phyloP scores from a whole-genome alignment of 2,888 invertebrate species.

The Dyspetes luteomarginatus region DNA sequence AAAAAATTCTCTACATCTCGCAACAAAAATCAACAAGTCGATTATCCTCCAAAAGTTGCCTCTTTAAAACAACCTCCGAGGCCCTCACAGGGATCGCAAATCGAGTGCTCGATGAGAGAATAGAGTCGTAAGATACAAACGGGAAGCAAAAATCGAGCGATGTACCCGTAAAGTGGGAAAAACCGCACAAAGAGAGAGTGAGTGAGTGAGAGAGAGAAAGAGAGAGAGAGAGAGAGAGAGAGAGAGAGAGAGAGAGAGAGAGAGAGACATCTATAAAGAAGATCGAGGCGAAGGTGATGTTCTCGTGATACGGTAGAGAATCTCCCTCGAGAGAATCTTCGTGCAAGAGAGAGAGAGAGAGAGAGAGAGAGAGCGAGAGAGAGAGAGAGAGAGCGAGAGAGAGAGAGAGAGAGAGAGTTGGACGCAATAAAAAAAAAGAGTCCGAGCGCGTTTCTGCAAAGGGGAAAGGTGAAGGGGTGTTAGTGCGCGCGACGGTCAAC shows the following conservation, averaged over 20 bases:
- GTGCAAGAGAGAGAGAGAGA: not conserved
- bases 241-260: not conserved
- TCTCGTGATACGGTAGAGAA: not conserved
- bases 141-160: not conserved
- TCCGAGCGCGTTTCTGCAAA: slow-evolving; percentile 64
- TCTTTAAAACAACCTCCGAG: not conserved
- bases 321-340: slow-evolving; percentile 20
- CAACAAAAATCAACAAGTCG: not conserved
- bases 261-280: not conserved
- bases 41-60: not conserved
- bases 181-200: not conserved
- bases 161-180: not conserved
- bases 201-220: slow-evolving; percentile 1
- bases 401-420: slow-evolving; percentile 11
- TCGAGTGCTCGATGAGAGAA: not conserved
- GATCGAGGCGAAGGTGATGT: slow-evolving; percentile 25
- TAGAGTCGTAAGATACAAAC: not conserved
- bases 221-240: not conserved
- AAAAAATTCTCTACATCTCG: too few species aligned
- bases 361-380: slow-evolving; percentile 1
- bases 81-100: not conserved
- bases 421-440: slow-evolving; percentile 34
- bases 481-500: slow-evolving; percentile 45
- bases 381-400: slow-evolving; percentile 9
- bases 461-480: slow-evolving; percentile 62